phyloP scores from a whole-genome alignment of 2,888 invertebrate genomes.

The Torymus texanus region DNA sequence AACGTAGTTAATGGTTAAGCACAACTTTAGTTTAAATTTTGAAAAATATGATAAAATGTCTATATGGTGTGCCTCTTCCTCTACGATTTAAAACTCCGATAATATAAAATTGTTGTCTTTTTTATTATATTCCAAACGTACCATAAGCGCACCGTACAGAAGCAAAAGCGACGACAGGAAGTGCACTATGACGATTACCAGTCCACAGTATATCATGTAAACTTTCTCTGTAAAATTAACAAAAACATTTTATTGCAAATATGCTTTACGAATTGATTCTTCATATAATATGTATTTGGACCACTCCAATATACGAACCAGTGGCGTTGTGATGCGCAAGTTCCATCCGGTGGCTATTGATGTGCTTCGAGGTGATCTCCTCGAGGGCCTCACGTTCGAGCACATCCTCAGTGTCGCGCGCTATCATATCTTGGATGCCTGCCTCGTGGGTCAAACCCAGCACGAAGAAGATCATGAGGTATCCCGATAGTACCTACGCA shows the following conservation, averaged over 20 bases:
- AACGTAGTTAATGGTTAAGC: no score
- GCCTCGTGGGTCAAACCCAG: conserved; percentile 74
- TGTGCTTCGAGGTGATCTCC: conserved; percentile 71
- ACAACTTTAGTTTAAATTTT: no score
- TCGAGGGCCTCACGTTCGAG: conserved; percentile 72
- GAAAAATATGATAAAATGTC: no score
- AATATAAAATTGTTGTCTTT: not conserved
- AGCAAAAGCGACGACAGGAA: conserved; percentile 73
- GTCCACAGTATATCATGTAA: conserved; percentile 72
- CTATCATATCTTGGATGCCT: conserved; percentile 74
- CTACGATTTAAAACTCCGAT: no score
- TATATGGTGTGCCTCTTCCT: no score
- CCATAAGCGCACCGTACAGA: conserved; percentile 74
- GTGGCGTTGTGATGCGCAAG: conserved; percentile 74
- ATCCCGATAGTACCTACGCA: conserved; percentile 70
- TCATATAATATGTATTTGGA: not conserved
- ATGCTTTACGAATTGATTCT: no score
- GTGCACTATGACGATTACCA: conserved; percentile 73
- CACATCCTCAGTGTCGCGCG: conserved; percentile 74
- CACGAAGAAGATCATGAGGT: conserved; percentile 70
- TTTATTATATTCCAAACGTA: conserved; percentile 56
- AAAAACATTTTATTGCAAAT: no score
- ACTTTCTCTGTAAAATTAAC: conserved; percentile 70
- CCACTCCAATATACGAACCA: conserved; percentile 59
- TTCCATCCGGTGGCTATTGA: conserved; percentile 74